Percentiles rank a stretch among this genome's conserved stretches.
Evolutionary conservation across 2,888 invertebrate genomes (phyloP).

Genomic region (Caenorhabditis sp.): DNA sequence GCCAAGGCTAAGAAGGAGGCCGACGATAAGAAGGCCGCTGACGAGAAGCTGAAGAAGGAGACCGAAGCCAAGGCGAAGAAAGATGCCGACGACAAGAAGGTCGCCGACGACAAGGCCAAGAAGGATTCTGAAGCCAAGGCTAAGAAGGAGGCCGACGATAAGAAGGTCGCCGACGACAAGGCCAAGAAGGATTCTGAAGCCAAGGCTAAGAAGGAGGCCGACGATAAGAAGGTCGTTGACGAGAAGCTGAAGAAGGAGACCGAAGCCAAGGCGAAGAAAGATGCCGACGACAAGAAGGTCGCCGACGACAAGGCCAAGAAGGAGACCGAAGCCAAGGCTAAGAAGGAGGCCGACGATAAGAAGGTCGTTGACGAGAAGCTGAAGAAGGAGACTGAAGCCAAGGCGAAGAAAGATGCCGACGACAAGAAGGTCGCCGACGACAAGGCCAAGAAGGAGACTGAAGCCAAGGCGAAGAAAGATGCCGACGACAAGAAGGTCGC

Average conservation of each 20-base stretch:
- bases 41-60: slow-evolving; percentile 32
- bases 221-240: slow-evolving; percentile 24
- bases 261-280: slow-evolving; percentile 32
- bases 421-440: slow-evolving; percentile 32
- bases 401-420: not conserved
- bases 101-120: slow-evolving; percentile 8
- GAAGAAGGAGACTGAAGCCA: not conserved
- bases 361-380: slow-evolving; percentile 7
- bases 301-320: no score
- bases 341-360: slow-evolving; percentile 20
- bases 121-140: slow-evolving; percentile 17
- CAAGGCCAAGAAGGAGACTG: slow-evolving; percentile 35
- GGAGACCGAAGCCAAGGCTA: slow-evolving; percentile 2
- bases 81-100: slow-evolving; percentile 21
- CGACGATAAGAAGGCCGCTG: slow-evolving; percentile 50
- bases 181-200: slow-evolving; percentile 34
- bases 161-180: no score
- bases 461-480: no score
- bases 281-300: slow-evolving; percentile 26
- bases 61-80: slow-evolving; percentile 36
- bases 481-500: not conserved
- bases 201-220: slow-evolving; percentile 38
- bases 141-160: slow-evolving; percentile 45
- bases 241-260: slow-evolving; percentile 38
- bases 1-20: slow-evolving; percentile 38